Evolutionary conservation across 1,140 invertebrate genomes (phyloP).

Genomic region (Drosophila nikananu): DNA sequence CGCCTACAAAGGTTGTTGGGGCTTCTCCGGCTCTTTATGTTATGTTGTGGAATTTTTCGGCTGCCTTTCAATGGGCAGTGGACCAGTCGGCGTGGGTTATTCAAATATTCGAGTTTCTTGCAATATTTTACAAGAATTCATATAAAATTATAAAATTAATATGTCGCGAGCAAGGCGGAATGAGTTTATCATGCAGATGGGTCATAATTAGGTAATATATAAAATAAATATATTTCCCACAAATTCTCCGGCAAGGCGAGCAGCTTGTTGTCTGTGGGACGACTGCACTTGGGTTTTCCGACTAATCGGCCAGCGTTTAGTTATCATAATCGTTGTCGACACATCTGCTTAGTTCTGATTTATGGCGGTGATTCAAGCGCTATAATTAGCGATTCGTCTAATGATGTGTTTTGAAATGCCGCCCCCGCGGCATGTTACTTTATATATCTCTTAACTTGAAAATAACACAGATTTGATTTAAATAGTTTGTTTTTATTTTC

Average conservation of each 20-base stretch:
- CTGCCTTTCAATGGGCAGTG: conserved; percentile 68
- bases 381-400: conserved; percentile 40
- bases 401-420: conserved; percentile 50
- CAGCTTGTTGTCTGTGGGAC: conserved; percentile 74
- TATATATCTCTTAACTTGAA: not conserved
- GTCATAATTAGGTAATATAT: conserved; percentile 73
- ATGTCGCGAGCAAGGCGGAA: conserved; percentile 69
- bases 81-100: conserved; percentile 65
- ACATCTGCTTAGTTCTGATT: conserved; percentile 61
- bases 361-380: conserved; percentile 58
- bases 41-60: conserved; percentile 66
- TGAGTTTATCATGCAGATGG: conserved; percentile 71
- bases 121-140: conserved; percentile 83
- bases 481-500: not conserved
- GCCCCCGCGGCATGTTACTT: conserved; percentile 7
- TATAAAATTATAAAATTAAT: conserved; percentile 80
- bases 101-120: conserved; percentile 76
- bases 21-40: conserved; percentile 68
- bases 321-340: conserved; percentile 35
- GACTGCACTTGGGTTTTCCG: conserved; percentile 51
- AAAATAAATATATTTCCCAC: conserved; percentile 60
- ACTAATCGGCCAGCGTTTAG: conserved; percentile 22
- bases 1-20: conserved; percentile 72
- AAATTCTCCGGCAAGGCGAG: conserved; percentile 77
- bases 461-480: not conserved